Conservation (phyloP, 2,888 invertebrate genomes). For the Marronus borbonicus region DNA sequence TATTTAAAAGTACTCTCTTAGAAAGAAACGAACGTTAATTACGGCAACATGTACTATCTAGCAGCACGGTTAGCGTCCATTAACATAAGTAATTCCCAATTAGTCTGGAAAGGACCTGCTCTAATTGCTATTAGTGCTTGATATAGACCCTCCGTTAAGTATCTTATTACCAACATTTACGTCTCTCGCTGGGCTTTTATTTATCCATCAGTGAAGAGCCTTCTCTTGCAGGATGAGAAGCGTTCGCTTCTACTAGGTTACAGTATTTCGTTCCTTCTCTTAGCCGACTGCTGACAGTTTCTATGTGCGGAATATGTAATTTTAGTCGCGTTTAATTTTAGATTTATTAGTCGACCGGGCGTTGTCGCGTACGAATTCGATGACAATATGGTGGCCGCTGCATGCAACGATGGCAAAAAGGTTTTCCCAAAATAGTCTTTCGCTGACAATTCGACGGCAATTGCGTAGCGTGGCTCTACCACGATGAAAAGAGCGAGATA, state of each 20-base stretch:
- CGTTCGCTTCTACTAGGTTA: not conserved
- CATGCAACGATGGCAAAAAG: constrained; percentile 19
- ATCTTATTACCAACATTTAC: not conserved
- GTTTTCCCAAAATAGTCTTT: constrained; percentile 35
- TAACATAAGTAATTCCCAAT: constrained; percentile 12
- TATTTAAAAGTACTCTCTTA: no score
- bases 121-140: constrained; percentile 8
- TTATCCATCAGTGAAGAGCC: not conserved
- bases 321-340: constrained; percentile 48
- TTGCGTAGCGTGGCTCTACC: not conserved
- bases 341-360: constrained; percentile 39
- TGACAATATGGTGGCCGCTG: not conserved
- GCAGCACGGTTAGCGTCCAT: not conserved
- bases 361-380: constrained; percentile 13
- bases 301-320: constrained; percentile 38
- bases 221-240: not conserved
- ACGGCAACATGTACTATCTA: not conserved
- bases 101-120: not conserved
- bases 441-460: not conserved
- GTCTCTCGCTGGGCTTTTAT: not conserved
- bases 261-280: constrained; percentile 6
- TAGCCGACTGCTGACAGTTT: not conserved
- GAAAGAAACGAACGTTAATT: not conserved
- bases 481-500: not conserved
- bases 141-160: not conserved